Percentiles rank a stretch among this genome's conserved stretches.
Conservation (phyloP, 2,888 invertebrate species). For the Homarus gammarus region DNA sequence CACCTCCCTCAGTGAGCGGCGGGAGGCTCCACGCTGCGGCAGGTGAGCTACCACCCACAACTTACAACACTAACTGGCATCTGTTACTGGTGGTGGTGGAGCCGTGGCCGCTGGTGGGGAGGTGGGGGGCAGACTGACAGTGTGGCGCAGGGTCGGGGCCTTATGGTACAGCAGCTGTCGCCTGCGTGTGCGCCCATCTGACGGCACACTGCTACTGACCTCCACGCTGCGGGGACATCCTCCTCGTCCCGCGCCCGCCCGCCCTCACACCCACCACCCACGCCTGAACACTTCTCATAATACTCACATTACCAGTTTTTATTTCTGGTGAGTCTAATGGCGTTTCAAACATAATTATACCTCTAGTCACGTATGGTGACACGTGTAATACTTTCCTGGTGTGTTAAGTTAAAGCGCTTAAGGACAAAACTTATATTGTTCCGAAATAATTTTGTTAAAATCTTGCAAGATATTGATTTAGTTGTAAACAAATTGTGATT, state of each 20-base stretch:
- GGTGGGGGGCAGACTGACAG: slow-evolving; percentile 29
- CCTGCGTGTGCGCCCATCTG: slow-evolving; percentile 63
- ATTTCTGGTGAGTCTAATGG: not conserved
- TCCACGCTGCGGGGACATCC: slow-evolving; percentile 41
- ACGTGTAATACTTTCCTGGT: too few species aligned
- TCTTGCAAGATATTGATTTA: too few species aligned
- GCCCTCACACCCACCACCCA: slow-evolving; percentile 11
- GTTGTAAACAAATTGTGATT: too few species aligned
- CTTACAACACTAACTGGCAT: slow-evolving; percentile 55
- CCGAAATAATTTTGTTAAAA: too few species aligned
- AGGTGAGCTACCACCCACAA: slow-evolving; percentile 46
- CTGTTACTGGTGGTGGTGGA: slow-evolving; percentile 47
- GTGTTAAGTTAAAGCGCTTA: too few species aligned
- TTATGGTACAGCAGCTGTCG: slow-evolving; percentile 26
- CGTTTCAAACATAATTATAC: slow-evolving; percentile 3
- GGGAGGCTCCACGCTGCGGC: slow-evolving; percentile 39
- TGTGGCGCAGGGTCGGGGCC: slow-evolving; percentile 44
- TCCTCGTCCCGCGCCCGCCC: slow-evolving; percentile 18
- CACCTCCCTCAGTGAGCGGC: slow-evolving; percentile 5
- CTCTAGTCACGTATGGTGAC: not conserved
- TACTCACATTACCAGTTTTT: not conserved
- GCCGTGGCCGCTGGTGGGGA: slow-evolving; percentile 21
- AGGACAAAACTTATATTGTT: too few species aligned
- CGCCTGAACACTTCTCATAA: not conserved
- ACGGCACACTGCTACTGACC: slow-evolving; percentile 57